phyloP scores from a whole-genome alignment of 30 jellyfish, hydroid and myxozoan species.

The Chironex yamaguchii region DNA sequence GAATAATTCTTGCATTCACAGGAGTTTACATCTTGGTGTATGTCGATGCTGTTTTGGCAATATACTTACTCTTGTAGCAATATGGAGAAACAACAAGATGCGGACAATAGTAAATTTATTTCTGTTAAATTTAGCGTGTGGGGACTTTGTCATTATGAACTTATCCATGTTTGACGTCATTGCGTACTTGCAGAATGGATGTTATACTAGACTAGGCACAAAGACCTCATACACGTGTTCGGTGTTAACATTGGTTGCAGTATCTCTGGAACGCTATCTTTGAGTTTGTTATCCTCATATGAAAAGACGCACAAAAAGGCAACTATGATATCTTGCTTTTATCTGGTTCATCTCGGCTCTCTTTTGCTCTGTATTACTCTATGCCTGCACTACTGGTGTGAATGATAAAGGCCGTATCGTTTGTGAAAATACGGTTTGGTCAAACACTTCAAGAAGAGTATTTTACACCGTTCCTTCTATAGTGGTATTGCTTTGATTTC shows the following conservation, averaged over 20 bases:
- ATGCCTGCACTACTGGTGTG: constrained; percentile 72
- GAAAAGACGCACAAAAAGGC: constrained; percentile 60
- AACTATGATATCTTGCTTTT: constrained; percentile 16
- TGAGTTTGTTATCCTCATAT: constrained; percentile 86
- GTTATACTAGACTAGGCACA: constrained; percentile 75
- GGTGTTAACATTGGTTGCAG: constrained; percentile 84
- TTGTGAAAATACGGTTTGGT: constrained; percentile 86
- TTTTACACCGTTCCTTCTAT: constrained; percentile 80
- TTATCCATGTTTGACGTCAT: constrained; percentile 79
- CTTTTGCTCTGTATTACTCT: constrained; percentile 77
- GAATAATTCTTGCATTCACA: constrained; percentile 13
- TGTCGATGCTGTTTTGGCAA: constrained; percentile 75
- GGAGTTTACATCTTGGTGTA: constrained; percentile 69
- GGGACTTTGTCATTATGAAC: constrained; percentile 73
- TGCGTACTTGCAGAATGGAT: constrained; percentile 70
- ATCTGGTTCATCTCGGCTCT: constrained; percentile 73
- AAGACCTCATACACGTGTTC: constrained; percentile 89
- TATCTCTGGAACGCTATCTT: constrained; percentile 82
- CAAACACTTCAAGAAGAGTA: constrained; percentile 53
- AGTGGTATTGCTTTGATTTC: no score
- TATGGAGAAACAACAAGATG: constrained; percentile 69
- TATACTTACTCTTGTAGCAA: constrained; percentile 60
- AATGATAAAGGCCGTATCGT: constrained; percentile 20
- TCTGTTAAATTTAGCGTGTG: constrained; percentile 78
- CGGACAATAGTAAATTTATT: constrained; percentile 79